Evolutionary conservation across 2,113 vertebrate species (phyloP).

Genomic region (Colossoma macropomum): DNA sequence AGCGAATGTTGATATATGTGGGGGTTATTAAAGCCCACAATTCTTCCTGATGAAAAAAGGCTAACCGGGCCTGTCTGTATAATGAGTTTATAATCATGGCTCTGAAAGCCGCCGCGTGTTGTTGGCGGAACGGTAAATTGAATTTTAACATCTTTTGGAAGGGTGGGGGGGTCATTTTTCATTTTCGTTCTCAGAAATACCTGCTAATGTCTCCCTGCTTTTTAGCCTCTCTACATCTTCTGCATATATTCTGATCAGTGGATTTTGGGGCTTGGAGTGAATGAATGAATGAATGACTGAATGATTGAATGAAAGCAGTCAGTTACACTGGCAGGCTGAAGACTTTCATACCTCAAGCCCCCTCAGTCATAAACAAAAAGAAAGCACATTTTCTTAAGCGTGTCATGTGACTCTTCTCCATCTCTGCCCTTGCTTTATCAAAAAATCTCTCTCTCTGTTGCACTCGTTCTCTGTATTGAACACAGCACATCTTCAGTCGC

Average conservation of each 20-base stretch:
- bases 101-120: conserved; percentile 47
- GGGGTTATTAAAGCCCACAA: conserved; percentile 54
- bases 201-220: not conserved
- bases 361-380: not conserved
- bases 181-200: conserved; percentile 26
- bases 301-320: not conserved
- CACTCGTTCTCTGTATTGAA: not conserved
- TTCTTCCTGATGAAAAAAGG: conserved; percentile 48
- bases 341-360: too few relatives aligned
- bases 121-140: conserved; percentile 50
- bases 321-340: not conserved
- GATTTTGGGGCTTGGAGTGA: not conserved
- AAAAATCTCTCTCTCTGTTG: not conserved
- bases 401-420: not conserved
- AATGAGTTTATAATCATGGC: conserved; percentile 61
- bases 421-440: conserved; percentile 28
- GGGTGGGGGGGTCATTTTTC: not conserved
- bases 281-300: not conserved
- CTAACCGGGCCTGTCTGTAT: conserved; percentile 41
- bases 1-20: conserved; percentile 47
- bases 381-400: conserved; percentile 22
- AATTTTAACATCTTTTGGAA: conserved; percentile 36
- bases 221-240: not conserved
- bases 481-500: not conserved
- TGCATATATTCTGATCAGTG: not conserved